Evolutionary conservation across 2,888 invertebrate genomes (phyloP), one percentile per base, ranked within the genome.

Genomic region (Odontocerum albicorne): DNA sequence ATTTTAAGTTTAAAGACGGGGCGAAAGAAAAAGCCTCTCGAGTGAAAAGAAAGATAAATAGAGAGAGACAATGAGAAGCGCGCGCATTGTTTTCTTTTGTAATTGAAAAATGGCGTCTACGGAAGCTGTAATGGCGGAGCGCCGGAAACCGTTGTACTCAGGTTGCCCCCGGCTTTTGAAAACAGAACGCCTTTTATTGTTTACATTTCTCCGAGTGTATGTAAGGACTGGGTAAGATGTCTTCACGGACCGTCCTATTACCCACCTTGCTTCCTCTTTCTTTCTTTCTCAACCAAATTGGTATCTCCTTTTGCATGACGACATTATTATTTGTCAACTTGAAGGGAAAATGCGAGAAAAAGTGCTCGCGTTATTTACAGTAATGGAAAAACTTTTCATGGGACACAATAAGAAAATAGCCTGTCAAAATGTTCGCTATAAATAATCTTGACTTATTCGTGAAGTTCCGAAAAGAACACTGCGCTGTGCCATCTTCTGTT

Each of bases 91-190:
- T 59, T 59, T 59, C 59, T 59, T 59, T 59, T 59, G 59, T 59
- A 60, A 57, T 60, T 60, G 60, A 60, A 60, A 60, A 60, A 60
- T 60, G 60, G 60, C 54, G 60, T 54, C 33, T 38, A 54, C 60
- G 60, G 60, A 60, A 57, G 42, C 60, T 47, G 54, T 60, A 60
- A 60, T 57, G 60, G 57, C 60, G 54, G 38, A 57, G 54, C 53
- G 43, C 54, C 56, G 60, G 60, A 60, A 60, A 47, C 50, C 54
- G 49, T 39, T 42, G 54, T 55, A 60, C 60, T 60, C 60, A 57
- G 60, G 57, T 57, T 38, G 46, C 49, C 49, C 56, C 59, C 60
- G 57, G 56, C 57, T 50, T 58, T 58, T 58, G 49, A 58, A 44
- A 57, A 45, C 49, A 50, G 49, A 49, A 54, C 54, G 53, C 53